Base-by-base conservation (phyloP, 1,140 invertebrate genomes). In the Zaprionus lachaisei region DNA sequence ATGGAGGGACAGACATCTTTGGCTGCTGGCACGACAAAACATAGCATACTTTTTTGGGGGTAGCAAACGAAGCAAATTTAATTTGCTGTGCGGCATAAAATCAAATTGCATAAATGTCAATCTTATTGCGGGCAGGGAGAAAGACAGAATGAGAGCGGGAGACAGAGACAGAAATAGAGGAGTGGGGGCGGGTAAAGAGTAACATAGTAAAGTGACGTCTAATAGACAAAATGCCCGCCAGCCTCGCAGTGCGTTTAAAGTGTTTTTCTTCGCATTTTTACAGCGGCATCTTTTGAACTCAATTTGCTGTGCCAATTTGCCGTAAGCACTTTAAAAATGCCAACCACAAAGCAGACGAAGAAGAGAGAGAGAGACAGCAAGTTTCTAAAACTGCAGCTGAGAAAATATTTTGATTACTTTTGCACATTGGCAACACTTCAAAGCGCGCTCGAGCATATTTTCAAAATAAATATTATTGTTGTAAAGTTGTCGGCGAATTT, bases 51-150 rank as follows among this genome's bases (percentile, higher is more conserved):
- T 73, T 73, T 68, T 72, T 49, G 56, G 64, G 58, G 24, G 47
- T 58, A 55, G 60, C 57, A 72, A 72, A 63, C 38, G 62, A 75
- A 37, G 58, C 64, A 81, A 85, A 85, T 85, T 85, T 72, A 85
- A 85, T 85, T 85, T 85, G 47, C 73, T 31, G 79, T 81, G 82
- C 79, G 83, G 79, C 81, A 75, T 44, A 72, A 76, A 85, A 85
- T 85, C 82, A 81, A 89, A 89, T 89, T 89, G 83, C 83, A 87
- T 89, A 89, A 87, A 90, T 83, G 84, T 90, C 84, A 89, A 89
- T 90, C 83, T 81, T 28, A 55, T 38, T 54, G 22, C 12, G 17
- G 24, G 0, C 38, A 54, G 22, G 22, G 15, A 37, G 37, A 31
- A 12, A 15, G 9, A 15, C 2, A 12, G 4, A 7, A 4, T 14